Evolutionary conservation across 2,113 vertebrate genomes (phyloP).

Genomic region (Rafetus swinhoei): DNA sequence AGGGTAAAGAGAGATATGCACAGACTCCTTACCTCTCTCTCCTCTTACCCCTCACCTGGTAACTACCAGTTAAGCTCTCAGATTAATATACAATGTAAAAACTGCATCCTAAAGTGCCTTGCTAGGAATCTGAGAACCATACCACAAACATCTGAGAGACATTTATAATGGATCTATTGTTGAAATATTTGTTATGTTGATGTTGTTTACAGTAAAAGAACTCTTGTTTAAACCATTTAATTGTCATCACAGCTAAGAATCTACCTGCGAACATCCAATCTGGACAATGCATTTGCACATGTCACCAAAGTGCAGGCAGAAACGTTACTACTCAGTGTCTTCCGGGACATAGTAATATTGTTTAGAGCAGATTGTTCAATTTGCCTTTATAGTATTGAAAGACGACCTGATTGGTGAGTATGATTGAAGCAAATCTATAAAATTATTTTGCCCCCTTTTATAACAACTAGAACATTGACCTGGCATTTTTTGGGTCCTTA

Average conservation of each 20-base stretch:
- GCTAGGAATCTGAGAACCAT: not conserved
- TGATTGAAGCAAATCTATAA: not conserved
- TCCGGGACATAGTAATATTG: constrained; percentile 92
- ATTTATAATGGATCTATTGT: not conserved
- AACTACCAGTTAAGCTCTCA: not conserved
- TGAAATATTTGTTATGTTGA: not conserved
- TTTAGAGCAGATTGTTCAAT: constrained; percentile 97
- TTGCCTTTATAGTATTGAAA: constrained; percentile 96
- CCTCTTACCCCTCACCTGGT: no score
- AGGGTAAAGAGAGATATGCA: no score
- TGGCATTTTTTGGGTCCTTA: no score
- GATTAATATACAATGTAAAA: not conserved
- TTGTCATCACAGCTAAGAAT: constrained; percentile 86
- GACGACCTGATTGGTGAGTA: constrained; percentile 87
- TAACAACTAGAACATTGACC: no score
- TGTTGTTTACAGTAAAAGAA: not conserved
- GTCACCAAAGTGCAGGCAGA: constrained; percentile 92
- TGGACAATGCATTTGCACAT: constrained; percentile 96
- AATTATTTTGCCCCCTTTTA: not conserved
- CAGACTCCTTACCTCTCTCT: no score
- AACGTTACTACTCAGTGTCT: constrained; percentile 94
- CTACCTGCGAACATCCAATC: constrained; percentile 93
- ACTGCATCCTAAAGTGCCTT: not conserved
- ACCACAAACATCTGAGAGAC: not conserved
- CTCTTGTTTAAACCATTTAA: not conserved